Evolutionary conservation across 2,113 vertebrate genomes (phyloP).

Genomic region (Acinonyx jubatus): DNA sequence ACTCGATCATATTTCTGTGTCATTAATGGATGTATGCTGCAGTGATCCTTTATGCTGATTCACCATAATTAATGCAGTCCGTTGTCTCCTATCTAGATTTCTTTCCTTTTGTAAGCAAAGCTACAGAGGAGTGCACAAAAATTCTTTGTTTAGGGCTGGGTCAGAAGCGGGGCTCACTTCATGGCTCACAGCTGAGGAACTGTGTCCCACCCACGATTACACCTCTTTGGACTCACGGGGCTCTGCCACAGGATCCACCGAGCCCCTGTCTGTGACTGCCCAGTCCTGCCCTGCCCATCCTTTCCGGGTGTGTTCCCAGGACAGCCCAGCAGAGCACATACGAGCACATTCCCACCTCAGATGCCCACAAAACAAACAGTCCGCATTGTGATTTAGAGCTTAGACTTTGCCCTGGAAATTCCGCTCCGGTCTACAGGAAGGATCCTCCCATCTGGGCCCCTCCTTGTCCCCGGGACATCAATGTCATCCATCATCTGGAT

Average conservation of each 20-base stretch:
- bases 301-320: not conserved
- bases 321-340: not conserved
- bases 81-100: not conserved
- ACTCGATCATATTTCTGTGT: not conserved
- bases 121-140: not conserved
- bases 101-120: not conserved
- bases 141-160: not conserved
- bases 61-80: not conserved
- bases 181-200: not conserved
- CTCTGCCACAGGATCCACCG: not conserved
- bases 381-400: not conserved
- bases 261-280: fast-evolving
- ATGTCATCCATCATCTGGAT: not conserved
- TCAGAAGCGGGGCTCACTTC: not conserved
- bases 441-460: fast-evolving
- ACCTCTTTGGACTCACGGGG: not conserved
- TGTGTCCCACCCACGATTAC: not conserved
- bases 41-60: not conserved
- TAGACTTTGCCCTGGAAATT: not conserved
- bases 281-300: not conserved
- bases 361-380: not conserved
- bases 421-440: not conserved
- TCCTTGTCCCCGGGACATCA: not conserved
- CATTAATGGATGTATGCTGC: not conserved
- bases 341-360: not conserved